Conservation (phyloP, 2,113 vertebrate genomes). For the Macaca fascicularis region DNA sequence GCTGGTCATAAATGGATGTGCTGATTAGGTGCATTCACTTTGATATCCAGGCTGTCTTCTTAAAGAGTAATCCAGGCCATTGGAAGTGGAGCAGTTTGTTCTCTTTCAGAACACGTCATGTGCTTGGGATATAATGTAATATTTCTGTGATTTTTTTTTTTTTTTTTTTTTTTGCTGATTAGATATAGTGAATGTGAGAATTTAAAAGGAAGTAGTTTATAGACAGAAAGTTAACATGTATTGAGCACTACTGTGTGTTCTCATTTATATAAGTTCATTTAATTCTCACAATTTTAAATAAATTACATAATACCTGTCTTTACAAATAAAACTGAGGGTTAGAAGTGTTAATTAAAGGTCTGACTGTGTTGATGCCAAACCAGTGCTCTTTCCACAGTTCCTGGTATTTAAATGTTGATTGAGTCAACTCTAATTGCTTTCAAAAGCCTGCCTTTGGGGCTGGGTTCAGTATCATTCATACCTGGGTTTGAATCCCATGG, state of each 20-base stretch:
- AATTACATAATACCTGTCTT: not conserved
- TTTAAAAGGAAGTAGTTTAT: constrained; percentile 34
- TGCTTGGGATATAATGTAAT: not conserved
- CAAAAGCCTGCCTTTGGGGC: not conserved
- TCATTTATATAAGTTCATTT: not conserved
- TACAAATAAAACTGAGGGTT: not conserved
- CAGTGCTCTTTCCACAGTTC: not conserved
- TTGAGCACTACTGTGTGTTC: not conserved
- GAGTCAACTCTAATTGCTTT: not conserved
- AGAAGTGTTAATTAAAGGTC: not conserved
- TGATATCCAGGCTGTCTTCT: not conserved
- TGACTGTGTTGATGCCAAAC: not conserved
- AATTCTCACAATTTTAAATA: not conserved
- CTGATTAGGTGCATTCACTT: constrained; percentile 1
- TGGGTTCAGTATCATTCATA: not conserved
- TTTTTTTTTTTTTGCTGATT: not conserved
- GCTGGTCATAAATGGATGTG: constrained; percentile 1
- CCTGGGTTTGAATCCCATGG: not conserved
- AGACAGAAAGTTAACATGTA: constrained; percentile 4
- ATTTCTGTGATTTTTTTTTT: not conserved
- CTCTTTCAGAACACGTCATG: not conserved
- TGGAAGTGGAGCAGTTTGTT: not conserved
- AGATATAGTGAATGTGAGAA: not conserved
- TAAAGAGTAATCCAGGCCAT: not conserved
- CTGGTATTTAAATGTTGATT: not conserved